phyloP scores from a whole-genome alignment of 2,888 invertebrate species.

The Xestoiulus laeticollis region DNA sequence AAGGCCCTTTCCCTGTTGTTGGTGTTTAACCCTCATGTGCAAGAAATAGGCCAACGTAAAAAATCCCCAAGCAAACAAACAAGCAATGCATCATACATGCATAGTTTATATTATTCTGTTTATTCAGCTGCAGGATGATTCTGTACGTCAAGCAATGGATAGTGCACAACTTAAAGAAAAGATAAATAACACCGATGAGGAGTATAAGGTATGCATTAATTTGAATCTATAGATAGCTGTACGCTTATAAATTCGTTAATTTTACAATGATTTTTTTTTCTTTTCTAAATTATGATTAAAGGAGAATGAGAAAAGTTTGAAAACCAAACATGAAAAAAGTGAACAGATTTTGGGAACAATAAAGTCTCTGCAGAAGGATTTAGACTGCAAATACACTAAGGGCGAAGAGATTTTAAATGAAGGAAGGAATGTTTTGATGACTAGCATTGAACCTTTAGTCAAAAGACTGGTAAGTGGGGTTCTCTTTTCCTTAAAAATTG shows the following conservation, averaged over 20 bases:
- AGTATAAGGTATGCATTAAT: neutral
- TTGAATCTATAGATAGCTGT: neutral
- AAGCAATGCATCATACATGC: too few species aligned
- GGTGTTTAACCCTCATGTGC: too few species aligned
- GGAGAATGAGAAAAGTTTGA: neutral
- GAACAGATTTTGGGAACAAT: neutral
- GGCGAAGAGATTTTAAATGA: neutral
- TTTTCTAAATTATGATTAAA: neutral
- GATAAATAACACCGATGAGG: neutral
- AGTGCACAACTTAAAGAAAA: neutral
- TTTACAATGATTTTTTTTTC: neutral
- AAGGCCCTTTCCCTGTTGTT: too few species aligned
- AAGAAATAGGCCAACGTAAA: too few species aligned
- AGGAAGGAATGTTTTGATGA: neutral
- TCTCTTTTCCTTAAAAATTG: too few species aligned
- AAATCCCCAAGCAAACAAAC: too few species aligned
- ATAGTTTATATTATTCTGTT: too few species aligned
- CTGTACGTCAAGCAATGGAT: neutral
- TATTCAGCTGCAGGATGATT: neutral
- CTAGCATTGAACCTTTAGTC: neutral
- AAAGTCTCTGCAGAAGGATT: neutral
- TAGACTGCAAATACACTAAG: neutral
- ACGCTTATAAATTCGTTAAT: neutral
- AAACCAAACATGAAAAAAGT: neutral
- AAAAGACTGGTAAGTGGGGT: neutral